These are phyloP conservation scores for Masticophis lateralis DNA, from an alignment of 2,797 vertebrate species.

Conservation along the genomic window DNA sequence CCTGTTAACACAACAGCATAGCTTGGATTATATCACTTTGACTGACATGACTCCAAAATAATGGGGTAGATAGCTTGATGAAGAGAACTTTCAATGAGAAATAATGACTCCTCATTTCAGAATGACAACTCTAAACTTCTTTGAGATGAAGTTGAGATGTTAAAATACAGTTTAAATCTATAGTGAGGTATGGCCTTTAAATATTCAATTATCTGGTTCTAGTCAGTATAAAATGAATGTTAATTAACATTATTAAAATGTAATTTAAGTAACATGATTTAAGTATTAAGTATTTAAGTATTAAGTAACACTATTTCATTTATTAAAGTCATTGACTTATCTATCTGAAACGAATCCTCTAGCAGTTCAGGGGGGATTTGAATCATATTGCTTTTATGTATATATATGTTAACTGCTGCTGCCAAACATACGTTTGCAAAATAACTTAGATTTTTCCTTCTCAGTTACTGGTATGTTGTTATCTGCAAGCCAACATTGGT, in stretches of 20 bases:
- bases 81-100: not conserved
- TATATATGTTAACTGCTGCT: not conserved
- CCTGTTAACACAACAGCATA: not conserved
- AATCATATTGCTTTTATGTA: not conserved
- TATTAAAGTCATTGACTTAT: not conserved
- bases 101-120: not conserved
- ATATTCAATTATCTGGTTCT: constrained; percentile 12
- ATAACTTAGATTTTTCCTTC: not conserved
- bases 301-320: not conserved
- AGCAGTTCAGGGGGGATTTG: not conserved
- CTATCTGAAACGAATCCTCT: not conserved
- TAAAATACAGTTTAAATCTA: not conserved
- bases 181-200: not conserved
- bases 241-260: constrained; percentile 1
- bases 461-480: not conserved
- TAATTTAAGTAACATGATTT: not conserved
- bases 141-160: not conserved
- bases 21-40: not conserved
- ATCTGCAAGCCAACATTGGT: not conserved
- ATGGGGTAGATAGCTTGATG: not conserved
- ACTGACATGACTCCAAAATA: not conserved
- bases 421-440: not conserved
- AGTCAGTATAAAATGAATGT: constrained; percentile 37
- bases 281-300: too few relatives aligned
- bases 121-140: not conserved